Conservation (phyloP, 2,888 invertebrate genomes). For the Tromatobia lineatoria region DNA sequence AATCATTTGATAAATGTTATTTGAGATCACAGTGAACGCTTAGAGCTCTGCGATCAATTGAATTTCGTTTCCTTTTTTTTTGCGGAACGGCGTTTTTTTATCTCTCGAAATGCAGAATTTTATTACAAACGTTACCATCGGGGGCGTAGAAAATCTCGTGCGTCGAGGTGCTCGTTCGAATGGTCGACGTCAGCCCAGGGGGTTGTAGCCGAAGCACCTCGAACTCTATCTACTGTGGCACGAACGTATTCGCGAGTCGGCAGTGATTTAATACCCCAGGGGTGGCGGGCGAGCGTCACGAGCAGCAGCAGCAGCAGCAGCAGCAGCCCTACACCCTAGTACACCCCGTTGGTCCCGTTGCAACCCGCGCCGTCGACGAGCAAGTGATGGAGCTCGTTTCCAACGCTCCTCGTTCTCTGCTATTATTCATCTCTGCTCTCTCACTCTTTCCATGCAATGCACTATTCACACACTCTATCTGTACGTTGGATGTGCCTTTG, state of each 20-base stretch:
- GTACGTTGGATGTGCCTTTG: slow-evolving; percentile 25
- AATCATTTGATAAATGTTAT: too few species aligned
- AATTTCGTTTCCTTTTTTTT: neutral
- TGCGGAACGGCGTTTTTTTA: neutral
- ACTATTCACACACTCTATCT: slow-evolving; percentile 38
- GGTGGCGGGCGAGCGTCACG: slow-evolving; percentile 69
- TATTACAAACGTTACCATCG: slow-evolving; percentile 44
- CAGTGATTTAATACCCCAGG: slow-evolving; percentile 73
- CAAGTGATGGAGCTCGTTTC: slow-evolving; percentile 67
- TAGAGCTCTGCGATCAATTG: neutral
- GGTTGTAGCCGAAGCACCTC: slow-evolving; percentile 41
- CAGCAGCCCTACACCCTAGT: slow-evolving; percentile 48
- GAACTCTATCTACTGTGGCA: slow-evolving; percentile 62
- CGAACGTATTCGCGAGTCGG: slow-evolving; percentile 66
- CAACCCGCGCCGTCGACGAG: slow-evolving; percentile 48
- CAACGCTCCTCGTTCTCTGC: slow-evolving; percentile 66
- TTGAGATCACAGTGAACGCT: too few species aligned
- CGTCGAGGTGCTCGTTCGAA: slow-evolving; percentile 35
- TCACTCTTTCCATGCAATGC: slow-evolving; percentile 7
- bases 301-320: slow-evolving; percentile 64
- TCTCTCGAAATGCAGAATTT: slow-evolving; percentile 45
- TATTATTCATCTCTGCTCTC: slow-evolving; percentile 64
- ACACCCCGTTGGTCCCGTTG: slow-evolving; percentile 32
- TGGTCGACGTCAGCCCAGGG: slow-evolving; percentile 58
- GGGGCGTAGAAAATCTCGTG: slow-evolving; percentile 54